phyloP scores from a whole-genome alignment of 2,113 vertebrate species.

The Pantherophis guttatus region DNA sequence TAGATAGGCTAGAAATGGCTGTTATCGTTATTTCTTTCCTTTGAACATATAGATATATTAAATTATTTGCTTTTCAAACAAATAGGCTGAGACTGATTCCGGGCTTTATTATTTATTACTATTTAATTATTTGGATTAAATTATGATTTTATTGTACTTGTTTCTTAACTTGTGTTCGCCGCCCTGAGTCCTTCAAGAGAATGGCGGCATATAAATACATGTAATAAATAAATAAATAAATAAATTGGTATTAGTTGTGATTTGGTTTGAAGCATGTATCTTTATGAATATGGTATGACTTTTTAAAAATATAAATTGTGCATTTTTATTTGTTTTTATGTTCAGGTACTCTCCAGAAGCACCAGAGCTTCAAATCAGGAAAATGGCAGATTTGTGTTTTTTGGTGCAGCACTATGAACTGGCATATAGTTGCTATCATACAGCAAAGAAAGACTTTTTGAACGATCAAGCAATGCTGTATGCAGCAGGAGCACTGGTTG shows the following conservation, averaged over 20 bases:
- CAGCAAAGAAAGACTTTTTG: conserved; percentile 97
- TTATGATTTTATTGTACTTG: too few species aligned
- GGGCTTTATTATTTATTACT: too few species aligned
- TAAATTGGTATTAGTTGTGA: background rate
- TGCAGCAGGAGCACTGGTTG: conserved; percentile 94
- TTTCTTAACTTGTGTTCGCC: too few species aligned
- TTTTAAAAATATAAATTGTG: background rate
- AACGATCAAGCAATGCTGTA: conserved; percentile 98
- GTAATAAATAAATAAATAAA: too few species aligned
- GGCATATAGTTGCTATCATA: conserved; percentile 97
- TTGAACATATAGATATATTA: background rate
- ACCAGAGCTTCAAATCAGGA: conserved; percentile 96
- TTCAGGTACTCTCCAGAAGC: conserved; percentile 94
- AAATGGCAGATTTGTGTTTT: conserved; percentile 98
- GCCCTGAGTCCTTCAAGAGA: too few species aligned
- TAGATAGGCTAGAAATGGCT: background rate
- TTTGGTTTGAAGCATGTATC: background rate
- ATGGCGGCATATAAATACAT: too few species aligned
- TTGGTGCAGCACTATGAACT: conserved; percentile 97
- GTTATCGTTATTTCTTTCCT: background rate
- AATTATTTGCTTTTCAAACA: background rate
- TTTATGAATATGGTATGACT: background rate
- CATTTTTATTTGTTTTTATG: conserved; percentile 44
- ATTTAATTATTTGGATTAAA: too few species aligned
- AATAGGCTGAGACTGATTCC: too few species aligned